Evolutionary conservation across 2,797 vertebrate genomes (phyloP).

Genomic region (Avahi laniger): DNA sequence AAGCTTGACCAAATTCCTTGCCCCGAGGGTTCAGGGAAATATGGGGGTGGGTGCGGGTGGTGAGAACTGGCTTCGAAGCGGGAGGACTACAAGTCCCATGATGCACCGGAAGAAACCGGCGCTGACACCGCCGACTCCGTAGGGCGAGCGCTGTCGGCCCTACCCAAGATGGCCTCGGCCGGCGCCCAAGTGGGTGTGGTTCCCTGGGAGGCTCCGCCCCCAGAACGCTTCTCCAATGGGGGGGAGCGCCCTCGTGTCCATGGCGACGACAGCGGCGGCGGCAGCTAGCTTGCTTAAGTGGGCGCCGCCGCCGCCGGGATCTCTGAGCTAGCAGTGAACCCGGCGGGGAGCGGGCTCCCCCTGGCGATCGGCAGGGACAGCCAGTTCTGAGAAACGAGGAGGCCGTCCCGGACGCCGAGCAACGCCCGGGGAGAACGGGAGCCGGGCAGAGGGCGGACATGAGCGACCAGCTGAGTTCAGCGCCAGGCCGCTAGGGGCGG

Average conservation of each 20-base stretch:
- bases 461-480: slow-evolving; percentile 35
- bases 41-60: too few relatives aligned
- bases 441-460: not conserved
- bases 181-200: not conserved
- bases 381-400: slow-evolving; percentile 17
- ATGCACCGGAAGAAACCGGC: not conserved
- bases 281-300: not conserved
- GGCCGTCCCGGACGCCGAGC: not conserved
- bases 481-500: not conserved
- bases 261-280: slow-evolving; percentile 56
- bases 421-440: not conserved
- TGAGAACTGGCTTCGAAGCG: rapidly evolving
- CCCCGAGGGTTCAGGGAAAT: not conserved
- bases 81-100: not conserved
- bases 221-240: slow-evolving; percentile 40
- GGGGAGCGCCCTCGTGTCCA: slow-evolving; percentile 36
- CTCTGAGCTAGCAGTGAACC: not conserved
- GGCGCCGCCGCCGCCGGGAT: not conserved
- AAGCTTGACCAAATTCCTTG: not conserved
- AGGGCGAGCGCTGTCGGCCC: not conserved
- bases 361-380: not conserved
- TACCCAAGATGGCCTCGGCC: not conserved
- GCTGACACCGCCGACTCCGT: not conserved
- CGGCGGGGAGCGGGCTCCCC: slow-evolving; percentile 41
- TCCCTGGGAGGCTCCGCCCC: slow-evolving; percentile 5